Conservation (phyloP, 2,113 vertebrate genomes). For the Columba janthina region DNA sequence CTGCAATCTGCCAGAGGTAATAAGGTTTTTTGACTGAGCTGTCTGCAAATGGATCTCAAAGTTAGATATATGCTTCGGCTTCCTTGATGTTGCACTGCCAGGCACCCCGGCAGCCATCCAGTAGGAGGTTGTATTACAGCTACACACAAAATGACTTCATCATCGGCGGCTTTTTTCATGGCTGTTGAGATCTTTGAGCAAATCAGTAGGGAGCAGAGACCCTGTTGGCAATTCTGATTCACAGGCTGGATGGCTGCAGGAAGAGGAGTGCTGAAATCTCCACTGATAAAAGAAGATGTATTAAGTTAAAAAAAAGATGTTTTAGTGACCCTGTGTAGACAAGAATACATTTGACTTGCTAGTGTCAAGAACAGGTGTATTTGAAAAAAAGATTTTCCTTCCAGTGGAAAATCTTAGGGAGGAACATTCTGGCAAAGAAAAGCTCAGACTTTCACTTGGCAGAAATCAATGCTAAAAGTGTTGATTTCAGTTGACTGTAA, state of each 20-base stretch:
- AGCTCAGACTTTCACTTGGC: background rate
- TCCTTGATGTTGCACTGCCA: background rate
- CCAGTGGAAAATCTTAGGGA: background rate
- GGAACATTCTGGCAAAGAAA: background rate
- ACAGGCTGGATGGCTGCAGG: background rate
- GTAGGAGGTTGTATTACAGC: conserved; percentile 16
- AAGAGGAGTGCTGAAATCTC: background rate
- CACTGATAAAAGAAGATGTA: background rate
- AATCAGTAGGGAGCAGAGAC: conserved; percentile 17
- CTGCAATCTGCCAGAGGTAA: background rate
- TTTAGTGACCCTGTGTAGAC: background rate
- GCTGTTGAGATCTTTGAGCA: conserved; percentile 20
- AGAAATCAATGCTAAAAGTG: background rate
- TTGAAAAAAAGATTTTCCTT: background rate
- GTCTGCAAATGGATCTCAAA: background rate
- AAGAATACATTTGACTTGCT: background rate
- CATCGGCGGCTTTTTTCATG: background rate
- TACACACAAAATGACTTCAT: background rate
- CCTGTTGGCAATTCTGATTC: conserved; percentile 35
- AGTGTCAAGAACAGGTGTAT: background rate
- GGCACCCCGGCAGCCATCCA: background rate
- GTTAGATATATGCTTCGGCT: background rate
- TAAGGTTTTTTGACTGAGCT: background rate
- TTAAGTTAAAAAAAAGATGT: background rate
- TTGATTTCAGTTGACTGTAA: background rate